These are phyloP conservation scores for Chrysemys picta DNA, from an alignment of 2,113 vertebrate species.

Conservation along the genomic window DNA sequence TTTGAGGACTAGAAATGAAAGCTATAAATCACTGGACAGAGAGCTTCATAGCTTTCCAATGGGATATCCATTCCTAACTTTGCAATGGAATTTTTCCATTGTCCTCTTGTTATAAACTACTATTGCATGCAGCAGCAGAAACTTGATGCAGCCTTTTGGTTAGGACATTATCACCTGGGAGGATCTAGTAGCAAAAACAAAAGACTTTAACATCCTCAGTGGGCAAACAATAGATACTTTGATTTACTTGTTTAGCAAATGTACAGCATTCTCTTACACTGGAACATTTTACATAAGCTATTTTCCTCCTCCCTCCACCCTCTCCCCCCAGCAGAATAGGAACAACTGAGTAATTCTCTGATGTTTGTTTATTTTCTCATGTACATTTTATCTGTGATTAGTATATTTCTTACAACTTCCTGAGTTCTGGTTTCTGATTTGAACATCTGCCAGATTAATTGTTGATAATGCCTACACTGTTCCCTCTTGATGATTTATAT, in stretches of 20 bases:
- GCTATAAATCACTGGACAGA: not conserved
- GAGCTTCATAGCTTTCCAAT: not conserved
- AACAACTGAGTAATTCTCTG: not conserved
- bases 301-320: not conserved
- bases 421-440: not conserved
- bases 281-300: not conserved
- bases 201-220: not conserved
- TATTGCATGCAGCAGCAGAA: not conserved
- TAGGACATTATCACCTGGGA: not conserved
- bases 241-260: not conserved
- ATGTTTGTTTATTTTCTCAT: not conserved
- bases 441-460: not conserved
- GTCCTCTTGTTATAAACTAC: not conserved
- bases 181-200: not conserved
- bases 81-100: not conserved
- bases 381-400: not conserved
- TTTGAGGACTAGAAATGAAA: not conserved
- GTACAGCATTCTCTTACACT: not conserved
- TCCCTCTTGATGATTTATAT: not conserved
- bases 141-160: not conserved
- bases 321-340: not conserved
- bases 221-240: not conserved
- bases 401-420: not conserved
- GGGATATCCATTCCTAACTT: not conserved
- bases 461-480: not conserved